Percentiles rank a stretch among this genome's conserved stretches.
These are phyloP conservation scores for Percina caprodes DNA, from an alignment of 2,113 vertebrate species.

Conservation along the genomic window DNA sequence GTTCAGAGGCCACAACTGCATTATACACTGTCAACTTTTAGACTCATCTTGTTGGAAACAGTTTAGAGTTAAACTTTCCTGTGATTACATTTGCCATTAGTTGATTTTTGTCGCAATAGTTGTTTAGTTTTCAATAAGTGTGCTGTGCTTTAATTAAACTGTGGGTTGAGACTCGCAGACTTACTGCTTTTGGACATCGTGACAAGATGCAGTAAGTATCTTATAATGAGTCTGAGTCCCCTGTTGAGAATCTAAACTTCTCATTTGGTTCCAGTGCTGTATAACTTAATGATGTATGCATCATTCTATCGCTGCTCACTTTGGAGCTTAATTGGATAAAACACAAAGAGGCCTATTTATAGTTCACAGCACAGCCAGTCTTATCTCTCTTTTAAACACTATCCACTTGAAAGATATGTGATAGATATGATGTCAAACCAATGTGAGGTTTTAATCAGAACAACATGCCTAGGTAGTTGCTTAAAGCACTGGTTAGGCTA, in stretches of 20 bases:
- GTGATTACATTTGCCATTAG: neutral
- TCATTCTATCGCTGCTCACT: slow-evolving; percentile 54
- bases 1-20: neutral
- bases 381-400: slow-evolving; percentile 18
- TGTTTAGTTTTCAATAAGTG: slow-evolving; percentile 22
- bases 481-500: neutral
- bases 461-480: neutral
- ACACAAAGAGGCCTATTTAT: slow-evolving; percentile 56
- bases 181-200: slow-evolving; percentile 59
- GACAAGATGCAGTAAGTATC: slow-evolving; percentile 64
- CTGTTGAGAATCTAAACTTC: slow-evolving; percentile 53
- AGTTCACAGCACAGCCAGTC: slow-evolving; percentile 17
- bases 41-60: slow-evolving; percentile 5
- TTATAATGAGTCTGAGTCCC: slow-evolving; percentile 59
- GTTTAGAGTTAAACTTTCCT: slow-evolving; percentile 7
- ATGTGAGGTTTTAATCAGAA: slow-evolving; percentile 27
- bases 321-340: slow-evolving; percentile 62
- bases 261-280: slow-evolving; percentile 46
- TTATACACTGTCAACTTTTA: neutral
- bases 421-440: slow-evolving; percentile 17
- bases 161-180: slow-evolving; percentile 55
- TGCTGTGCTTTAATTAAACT: slow-evolving; percentile 64
- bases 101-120: neutral
- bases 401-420: slow-evolving; percentile 5
- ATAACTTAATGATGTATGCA: slow-evolving; percentile 66